phyloP scores from a whole-genome alignment of 1,140 invertebrate genomes.

The Drosophila hydei region DNA sequence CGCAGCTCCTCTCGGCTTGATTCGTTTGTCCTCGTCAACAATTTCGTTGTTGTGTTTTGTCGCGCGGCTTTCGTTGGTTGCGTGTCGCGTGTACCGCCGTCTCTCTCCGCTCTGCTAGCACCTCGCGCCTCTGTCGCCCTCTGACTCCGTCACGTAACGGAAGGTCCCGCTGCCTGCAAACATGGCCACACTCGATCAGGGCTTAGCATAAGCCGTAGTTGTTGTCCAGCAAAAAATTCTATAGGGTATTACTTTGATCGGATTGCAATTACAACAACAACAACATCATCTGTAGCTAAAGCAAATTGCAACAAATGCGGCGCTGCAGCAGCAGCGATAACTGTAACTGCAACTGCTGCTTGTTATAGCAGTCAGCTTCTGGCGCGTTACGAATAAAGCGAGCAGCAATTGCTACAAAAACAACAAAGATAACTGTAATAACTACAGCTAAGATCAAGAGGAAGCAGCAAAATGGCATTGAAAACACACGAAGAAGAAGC shows the following conservation, averaged over 20 bases:
- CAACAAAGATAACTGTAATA: conserved; percentile 12
- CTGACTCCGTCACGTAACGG: conserved; percentile 5
- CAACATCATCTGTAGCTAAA: conserved; percentile 3
- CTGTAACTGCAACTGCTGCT: conserved; percentile 30
- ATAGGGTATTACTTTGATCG: conserved; percentile 1
- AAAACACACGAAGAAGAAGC: conserved; percentile 23
- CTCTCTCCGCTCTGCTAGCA: too few species aligned
- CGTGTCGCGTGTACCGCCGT: conserved; percentile 1
- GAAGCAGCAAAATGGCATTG: conserved; percentile 51
- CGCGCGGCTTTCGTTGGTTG: conserved; percentile 14
- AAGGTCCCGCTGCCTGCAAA: neutral
- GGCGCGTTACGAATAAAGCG: conserved; percentile 2
- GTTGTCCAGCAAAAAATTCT: neutral
- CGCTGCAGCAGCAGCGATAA: conserved; percentile 33
- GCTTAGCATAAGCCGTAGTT: neutral
- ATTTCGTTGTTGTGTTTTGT: conserved; percentile 18
- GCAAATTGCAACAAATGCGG: conserved; percentile 56
- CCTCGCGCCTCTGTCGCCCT: neutral
- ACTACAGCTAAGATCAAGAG: conserved; percentile 15
- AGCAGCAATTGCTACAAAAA: conserved; percentile 32
- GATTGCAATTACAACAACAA: conserved; percentile 14
- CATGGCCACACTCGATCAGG: conserved; percentile 4
- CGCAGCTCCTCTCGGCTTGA: neutral
- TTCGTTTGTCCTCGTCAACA: neutral
- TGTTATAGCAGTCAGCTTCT: conserved; percentile 21